Base-by-base conservation (phyloP, 2,113 vertebrate species). In the Ageneiosus marmoratus region DNA sequence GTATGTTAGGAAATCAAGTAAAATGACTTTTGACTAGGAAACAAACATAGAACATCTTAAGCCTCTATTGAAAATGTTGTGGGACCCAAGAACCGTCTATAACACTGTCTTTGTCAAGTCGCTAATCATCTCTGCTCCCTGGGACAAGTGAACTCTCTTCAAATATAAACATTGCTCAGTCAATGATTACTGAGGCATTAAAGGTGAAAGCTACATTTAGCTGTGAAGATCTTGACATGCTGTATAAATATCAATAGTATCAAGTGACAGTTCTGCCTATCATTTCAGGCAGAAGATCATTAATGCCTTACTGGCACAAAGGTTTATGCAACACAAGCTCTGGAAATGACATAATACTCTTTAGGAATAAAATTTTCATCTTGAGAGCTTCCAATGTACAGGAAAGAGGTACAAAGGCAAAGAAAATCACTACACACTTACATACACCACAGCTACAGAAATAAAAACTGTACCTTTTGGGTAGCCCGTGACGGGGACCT, bases 391-490 rank as follows among this genome's bases (percentile, higher is more conserved):
- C 5, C 22, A 16, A 29, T 63, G 63, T 65, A n/a, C 20, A 63
- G 16, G 4, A 63, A 18, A 37, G 5, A 70, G 4, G 22, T n/a
- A n/a, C n/a, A 20, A 41, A 69, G 62, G 37, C 37, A 53, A 22
- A 69, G 7, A 41, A 62, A 12, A 62, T 2, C 50, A 15, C 27
- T 18, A 44, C 50, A 44, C 1, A 16, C 41, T 60, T 46, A 62
- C n/a, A 62, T n/a, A 72, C 13, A 1, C 2, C n/a, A 50, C 70
- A 69, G 24, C 18, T 74, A 51, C 18, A 74, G n/a, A 24, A 1
- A 34, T 29, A 18, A 44, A 78, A 62, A 5, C 70, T 53, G 50
- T 92, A 97, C 96, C 96, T 97, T 96, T 89, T 94, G 96, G 37
- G 91, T 92, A 67, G 94, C 91, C 18, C 94, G 92, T 0, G 94